These are phyloP conservation scores for Drosophila imparisetae DNA, from an alignment of 2,888 invertebrate species.

Conservation along the genomic window DNA sequence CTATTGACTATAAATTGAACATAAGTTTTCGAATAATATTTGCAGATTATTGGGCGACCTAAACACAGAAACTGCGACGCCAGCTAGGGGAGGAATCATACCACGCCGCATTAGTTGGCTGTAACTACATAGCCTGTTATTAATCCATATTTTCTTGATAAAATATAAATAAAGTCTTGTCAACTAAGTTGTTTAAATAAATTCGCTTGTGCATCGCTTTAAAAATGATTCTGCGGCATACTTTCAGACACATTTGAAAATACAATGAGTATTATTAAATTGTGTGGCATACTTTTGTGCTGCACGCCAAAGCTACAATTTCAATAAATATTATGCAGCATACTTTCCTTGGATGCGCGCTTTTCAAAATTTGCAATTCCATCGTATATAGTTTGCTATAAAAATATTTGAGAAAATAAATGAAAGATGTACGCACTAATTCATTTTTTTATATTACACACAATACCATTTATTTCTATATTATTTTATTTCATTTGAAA, in stretches of 20 bases:
- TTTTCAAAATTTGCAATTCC: no score
- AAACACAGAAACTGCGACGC: background rate
- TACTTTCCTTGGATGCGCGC: background rate
- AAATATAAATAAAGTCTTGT: background rate
- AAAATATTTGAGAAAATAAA: background rate
- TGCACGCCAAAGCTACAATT: background rate
- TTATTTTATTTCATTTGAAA: no score
- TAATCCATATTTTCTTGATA: background rate
- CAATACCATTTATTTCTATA: no score
- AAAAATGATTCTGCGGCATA: background rate
- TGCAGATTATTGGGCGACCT: no score
- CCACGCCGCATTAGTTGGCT: background rate
- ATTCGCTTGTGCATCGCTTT: background rate
- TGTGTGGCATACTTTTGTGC: background rate
- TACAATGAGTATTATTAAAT: background rate
- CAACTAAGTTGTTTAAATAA: background rate
- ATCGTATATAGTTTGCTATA: background rate
- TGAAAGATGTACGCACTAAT: background rate
- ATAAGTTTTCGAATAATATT: background rate
- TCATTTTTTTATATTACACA: background rate
- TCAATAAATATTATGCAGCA: background rate
- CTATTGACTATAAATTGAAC: background rate
- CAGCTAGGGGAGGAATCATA: background rate
- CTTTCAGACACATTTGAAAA: background rate
- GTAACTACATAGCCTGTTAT: background rate